Base-by-base conservation (phyloP, 2,888 invertebrate genomes). In the Augiades crinisus region DNA sequence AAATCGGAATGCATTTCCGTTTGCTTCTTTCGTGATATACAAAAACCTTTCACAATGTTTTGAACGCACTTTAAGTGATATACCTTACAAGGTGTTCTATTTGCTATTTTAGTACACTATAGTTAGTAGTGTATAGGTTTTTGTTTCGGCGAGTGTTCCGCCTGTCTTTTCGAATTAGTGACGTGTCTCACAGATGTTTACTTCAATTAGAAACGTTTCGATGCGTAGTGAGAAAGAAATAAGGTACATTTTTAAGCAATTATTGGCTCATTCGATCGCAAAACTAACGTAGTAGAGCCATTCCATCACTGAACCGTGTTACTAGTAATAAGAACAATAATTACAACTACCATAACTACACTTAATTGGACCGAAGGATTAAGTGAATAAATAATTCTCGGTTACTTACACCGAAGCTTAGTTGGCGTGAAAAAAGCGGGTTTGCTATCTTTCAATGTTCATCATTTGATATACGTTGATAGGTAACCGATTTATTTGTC, bases 311-410 rank as follows among this genome's bases (percentile, higher is more conserved):
- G 73, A 81, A 71, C 74, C 78, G 75, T 81, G 70, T 62, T 67
- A 68, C 63, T 65, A 69, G 70, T 70, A 73, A 77, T 72, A 77
- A 72, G 73, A 72, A 70, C 67, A 75, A 77, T 78, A 75, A 82
- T 81, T 80, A 72, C 70, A 66, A 69, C 64, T 62, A 64, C 69
- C 62, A 70, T 75, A 74, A 76, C 72, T 71, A 72, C 72, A 73
- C 68, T 78, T 85, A 84, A 85, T 86, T 85, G 81, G 80, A 73
- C 66, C 69, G 68, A 73, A 68, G 75, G 74, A 75, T 78, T 76
- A 75, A 75, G 70, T 71, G 72, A 75, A 80, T 81, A 76, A 81
- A 81, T 75, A 81, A 78, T 67, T 66, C 62, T 62, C 61, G 60
- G 65, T 67, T 68, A 68, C 70, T 70, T 65, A 64, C 66, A 68